phyloP scores from a whole-genome alignment of 1,140 invertebrate species.

The Bombyx mandarina region DNA sequence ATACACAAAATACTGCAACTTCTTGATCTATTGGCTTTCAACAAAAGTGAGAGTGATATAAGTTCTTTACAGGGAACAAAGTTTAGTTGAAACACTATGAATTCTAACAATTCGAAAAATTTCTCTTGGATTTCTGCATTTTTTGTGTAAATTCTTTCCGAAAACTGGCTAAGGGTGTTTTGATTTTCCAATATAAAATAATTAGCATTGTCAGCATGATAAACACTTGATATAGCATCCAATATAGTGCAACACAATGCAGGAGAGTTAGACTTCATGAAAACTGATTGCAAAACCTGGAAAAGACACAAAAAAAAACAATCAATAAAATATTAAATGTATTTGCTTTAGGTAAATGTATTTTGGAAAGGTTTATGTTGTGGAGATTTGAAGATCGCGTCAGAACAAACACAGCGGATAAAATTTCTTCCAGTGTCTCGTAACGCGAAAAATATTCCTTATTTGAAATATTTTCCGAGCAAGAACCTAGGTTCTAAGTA shows the following conservation, averaged over 20 bases:
- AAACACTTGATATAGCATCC: constrained; percentile 96
- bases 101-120: constrained; percentile 96
- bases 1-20: constrained; percentile 90
- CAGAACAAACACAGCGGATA: too few species aligned
- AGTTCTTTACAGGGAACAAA: constrained; percentile 99
- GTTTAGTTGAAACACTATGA: constrained; percentile 96
- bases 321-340: too few species aligned
- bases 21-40: constrained; percentile 87
- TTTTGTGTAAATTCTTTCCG: constrained; percentile 94
- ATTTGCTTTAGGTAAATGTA: too few species aligned
- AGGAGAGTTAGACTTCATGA: constrained; percentile 89
- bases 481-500: too few species aligned
- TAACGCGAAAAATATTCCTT: too few species aligned
- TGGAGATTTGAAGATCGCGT: too few species aligned
- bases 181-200: constrained; percentile 98
- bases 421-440: too few species aligned
- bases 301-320: constrained; percentile 15
- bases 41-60: constrained; percentile 93
- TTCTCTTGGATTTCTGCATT: constrained; percentile 93
- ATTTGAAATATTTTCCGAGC: too few species aligned
- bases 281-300: constrained; percentile 95
- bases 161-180: constrained; percentile 95
- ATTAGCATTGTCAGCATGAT: constrained; percentile 97
- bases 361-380: background rate
- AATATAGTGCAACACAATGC: constrained; percentile 91